Evolutionary conservation across 2,797 vertebrate species (phyloP), one percentile per base, ranked within the genome.

Genomic region (Falco berigora): DNA sequence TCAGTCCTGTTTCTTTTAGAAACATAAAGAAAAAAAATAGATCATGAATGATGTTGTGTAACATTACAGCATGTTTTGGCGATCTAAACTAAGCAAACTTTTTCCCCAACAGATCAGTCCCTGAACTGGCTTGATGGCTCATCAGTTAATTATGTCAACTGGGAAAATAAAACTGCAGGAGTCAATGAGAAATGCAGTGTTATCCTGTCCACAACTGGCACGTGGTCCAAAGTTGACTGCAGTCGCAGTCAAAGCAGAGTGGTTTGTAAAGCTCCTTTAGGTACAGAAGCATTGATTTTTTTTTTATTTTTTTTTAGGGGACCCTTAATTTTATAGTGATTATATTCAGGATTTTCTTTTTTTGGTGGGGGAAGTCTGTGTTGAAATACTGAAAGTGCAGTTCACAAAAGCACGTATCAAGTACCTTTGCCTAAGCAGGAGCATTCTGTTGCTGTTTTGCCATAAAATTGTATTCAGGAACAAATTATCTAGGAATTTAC

Each of bases 121-220:
- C 84, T 97, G 25, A 98, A 94, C 82, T 99, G 99, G 99, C 69
- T 98, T 40, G 99, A 99, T 67, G 99, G 98, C 86, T 99, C 99
- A 11, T 87, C 95, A 32, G 83, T 98, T 92, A 95, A 74, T 59
- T 99, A 98, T 73, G 96, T 97, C 19, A 99, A 99, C 95, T 99
- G 99, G 99, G 98, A 95, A 69, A 74, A 97, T 7, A 80, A 61
- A 67, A 93, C 49, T 28, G 58, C 73, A 13, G 86, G 50, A 14
- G 49, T 38, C 4, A 75, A 21, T 36, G 91, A 94, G 24, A 92
- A 73, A 44, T 99, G 99, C 91, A 98, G 98, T 10, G 94, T 99
- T 94, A 98, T 99, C 96, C 88, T 98, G 64, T 97, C 98, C 15
- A 96, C 96, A 66, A 98, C 94, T 50, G 99, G 99, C 89, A 92